Evolutionary conservation across 2,797 vertebrate genomes (phyloP).

Genomic region (Danio jaintianensis): DNA sequence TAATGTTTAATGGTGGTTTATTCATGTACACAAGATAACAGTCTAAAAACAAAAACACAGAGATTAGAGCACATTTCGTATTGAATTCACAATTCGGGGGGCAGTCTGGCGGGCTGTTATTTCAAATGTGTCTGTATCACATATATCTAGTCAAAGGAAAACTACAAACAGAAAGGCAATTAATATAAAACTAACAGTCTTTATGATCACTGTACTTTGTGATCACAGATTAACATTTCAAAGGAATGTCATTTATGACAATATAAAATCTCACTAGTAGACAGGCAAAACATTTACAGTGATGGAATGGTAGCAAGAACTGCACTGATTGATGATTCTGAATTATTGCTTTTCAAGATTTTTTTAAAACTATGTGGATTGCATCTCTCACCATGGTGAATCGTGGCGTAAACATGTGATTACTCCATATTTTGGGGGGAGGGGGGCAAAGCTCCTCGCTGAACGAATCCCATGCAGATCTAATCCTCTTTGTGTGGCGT

Average conservation of each 20-base stretch:
- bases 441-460: conserved; percentile 80
- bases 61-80: conserved; percentile 78
- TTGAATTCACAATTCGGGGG: conserved; percentile 71
- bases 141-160: conserved; percentile 73
- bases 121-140: conserved; percentile 74
- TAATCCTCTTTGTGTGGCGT: conserved; percentile 85
- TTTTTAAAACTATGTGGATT: conserved; percentile 69
- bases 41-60: conserved; percentile 83
- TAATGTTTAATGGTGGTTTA: conserved; percentile 69
- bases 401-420: conserved; percentile 75
- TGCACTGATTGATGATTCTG: conserved; percentile 68
- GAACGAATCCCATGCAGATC: conserved; percentile 82
- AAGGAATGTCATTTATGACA: conserved; percentile 74
- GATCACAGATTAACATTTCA: conserved; percentile 68
- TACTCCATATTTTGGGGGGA: conserved; percentile 73
- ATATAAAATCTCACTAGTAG: conserved; percentile 82
- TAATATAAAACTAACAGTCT: conserved; percentile 82
- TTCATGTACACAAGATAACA: conserved; percentile 82
- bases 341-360: conserved; percentile 85
- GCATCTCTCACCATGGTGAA: conserved; percentile 76
- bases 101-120: conserved; percentile 75
- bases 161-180: conserved; percentile 79
- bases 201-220: conserved; percentile 64
- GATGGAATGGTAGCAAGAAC: conserved; percentile 61
- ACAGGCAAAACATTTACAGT: conserved; percentile 77